These are phyloP conservation scores for Drosophila kanapiae DNA, from an alignment of 1,140 invertebrate genomes.

Conservation along the genomic window DNA sequence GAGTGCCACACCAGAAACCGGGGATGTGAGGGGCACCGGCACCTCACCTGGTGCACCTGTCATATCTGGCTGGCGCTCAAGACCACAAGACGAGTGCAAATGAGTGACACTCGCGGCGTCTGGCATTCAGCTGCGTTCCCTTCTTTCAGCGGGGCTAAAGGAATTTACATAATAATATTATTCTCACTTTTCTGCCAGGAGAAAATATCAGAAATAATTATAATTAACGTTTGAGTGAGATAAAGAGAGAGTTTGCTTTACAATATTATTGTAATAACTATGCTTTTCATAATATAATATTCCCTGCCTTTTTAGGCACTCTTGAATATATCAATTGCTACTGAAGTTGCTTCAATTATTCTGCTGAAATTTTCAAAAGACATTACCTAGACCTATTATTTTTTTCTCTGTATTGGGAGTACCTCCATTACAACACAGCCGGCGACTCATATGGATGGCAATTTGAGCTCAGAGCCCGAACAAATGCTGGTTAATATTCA, in stretches of 20 bases:
- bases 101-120: constrained; percentile 68
- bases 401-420: constrained; percentile 12
- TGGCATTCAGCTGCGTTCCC: no score
- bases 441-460: constrained; percentile 45
- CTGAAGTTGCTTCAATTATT: neutral
- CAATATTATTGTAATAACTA: neutral
- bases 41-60: constrained; percentile 63
- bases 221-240: neutral
- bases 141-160: constrained; percentile 9
- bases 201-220: constrained; percentile 1
- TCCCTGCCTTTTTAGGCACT: neutral
- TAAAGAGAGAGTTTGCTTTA: neutral
- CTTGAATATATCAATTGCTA: neutral
- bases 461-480: constrained; percentile 53
- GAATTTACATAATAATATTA: constrained; percentile 63
- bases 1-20: constrained; percentile 32
- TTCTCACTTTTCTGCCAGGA: neutral
- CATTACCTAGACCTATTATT: neutral
- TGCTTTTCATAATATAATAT: neutral
- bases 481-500: constrained; percentile 79
- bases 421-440: constrained; percentile 1
- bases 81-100: constrained; percentile 42
- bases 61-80: constrained; percentile 44
- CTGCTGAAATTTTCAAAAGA: neutral
- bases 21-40: neutral